phyloP scores from a whole-genome alignment of 2,888 invertebrate genomes.

The Lycocerus yunnanus region DNA sequence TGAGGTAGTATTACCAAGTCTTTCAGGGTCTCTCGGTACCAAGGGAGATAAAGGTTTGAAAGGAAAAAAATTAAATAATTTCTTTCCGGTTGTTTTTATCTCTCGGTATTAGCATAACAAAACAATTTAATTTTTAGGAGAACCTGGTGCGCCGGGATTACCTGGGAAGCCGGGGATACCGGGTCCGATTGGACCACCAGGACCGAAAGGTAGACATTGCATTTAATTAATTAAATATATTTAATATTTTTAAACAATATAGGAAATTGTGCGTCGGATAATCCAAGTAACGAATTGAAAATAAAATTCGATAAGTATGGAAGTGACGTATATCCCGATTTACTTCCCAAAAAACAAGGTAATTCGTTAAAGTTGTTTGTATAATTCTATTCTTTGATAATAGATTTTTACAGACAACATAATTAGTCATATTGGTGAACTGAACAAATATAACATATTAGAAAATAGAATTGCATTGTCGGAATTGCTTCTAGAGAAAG shows the following conservation, averaged over 20 bases:
- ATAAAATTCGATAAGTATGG: background rate
- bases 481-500: background rate
- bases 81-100: too few relatives aligned
- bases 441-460: background rate
- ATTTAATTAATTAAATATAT: background rate
- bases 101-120: too few relatives aligned
- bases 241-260: background rate
- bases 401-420: background rate
- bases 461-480: background rate
- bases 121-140: background rate
- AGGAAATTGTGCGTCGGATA: background rate
- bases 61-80: too few relatives aligned
- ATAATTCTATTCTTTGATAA: background rate
- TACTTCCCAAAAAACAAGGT: background rate
- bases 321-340: background rate
- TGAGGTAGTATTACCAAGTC: too few relatives aligned
- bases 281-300: background rate
- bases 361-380: background rate
- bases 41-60: too few relatives aligned
- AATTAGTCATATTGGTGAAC: background rate
- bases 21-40: too few relatives aligned
- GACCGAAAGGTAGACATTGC: background rate
- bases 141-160: too few relatives aligned
- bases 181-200: too few relatives aligned
- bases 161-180: too few relatives aligned